Percentiles rank a stretch among this genome's conserved stretches.
Conservation (phyloP, 1,140 invertebrate species). For the Macrobrachium nipponense region DNA sequence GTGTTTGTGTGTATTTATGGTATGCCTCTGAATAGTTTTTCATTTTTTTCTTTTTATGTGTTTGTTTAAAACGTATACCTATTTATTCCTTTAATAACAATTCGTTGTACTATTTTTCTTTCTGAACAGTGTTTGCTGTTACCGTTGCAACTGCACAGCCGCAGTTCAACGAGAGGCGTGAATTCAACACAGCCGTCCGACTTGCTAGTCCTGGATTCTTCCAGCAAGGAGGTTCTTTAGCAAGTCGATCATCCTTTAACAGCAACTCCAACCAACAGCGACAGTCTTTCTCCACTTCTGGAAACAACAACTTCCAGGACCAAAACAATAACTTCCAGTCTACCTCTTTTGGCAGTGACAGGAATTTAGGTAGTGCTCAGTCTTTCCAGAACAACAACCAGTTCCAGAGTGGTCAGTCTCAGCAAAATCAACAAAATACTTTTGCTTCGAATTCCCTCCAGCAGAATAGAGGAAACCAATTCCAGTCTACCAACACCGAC, state of each 20-base stretch:
- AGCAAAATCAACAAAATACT: no score
- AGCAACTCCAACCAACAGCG: no score
- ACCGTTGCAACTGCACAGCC: neutral
- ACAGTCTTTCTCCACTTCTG: no score
- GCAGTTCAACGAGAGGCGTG: neutral
- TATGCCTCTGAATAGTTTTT: no score
- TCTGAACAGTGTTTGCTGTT: neutral
- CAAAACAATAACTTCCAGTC: no score
- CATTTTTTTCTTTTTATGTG: no score
- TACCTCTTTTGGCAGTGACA: neutral
- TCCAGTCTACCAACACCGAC: no score
- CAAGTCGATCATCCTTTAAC: no score
- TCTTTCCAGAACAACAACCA: neutral
- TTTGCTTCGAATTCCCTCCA: no score
- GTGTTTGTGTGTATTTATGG: no score
- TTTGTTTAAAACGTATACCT: neutral
- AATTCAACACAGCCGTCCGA: slow-evolving; percentile 4
- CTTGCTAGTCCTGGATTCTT: slow-evolving; percentile 3
- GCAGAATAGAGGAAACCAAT: no score
- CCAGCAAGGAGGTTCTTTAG: neutral
- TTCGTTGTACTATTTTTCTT: neutral
- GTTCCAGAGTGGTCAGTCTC: no score
- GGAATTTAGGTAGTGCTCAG: neutral
- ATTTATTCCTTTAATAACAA: neutral
- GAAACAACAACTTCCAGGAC: neutral